phyloP scores from a whole-genome alignment of 2,113 vertebrate species.

The Spea multiplicata region DNA sequence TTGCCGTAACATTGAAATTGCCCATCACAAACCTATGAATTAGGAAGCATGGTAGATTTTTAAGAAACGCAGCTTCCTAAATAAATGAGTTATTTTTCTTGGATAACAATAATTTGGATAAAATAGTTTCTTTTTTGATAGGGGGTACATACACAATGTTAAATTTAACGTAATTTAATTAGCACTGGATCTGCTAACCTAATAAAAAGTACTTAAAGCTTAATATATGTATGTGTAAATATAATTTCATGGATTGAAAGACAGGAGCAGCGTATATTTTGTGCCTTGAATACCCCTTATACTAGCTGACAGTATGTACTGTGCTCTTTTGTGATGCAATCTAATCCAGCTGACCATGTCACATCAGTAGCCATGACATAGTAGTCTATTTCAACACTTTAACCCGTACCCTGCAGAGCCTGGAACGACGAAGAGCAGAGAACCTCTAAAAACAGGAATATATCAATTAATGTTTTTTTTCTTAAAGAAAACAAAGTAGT shows the following conservation, averaged over 20 bases:
- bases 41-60: not conserved
- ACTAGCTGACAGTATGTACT: not conserved
- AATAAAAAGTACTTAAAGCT: not conserved
- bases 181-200: not conserved
- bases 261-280: conserved; percentile 16
- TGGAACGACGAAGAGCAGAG: conserved; percentile 2
- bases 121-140: too few relatives aligned
- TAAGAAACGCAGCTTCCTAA: not conserved
- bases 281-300: not conserved
- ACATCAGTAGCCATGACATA: conserved; percentile 7
- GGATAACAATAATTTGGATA: too few relatives aligned
- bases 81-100: too few relatives aligned
- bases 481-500: conserved; percentile 81
- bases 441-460: conserved; percentile 81
- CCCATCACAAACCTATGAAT: not conserved
- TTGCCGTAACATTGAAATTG: conserved; percentile 3
- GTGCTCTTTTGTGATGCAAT: conserved; percentile 1
- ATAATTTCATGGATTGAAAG: not conserved
- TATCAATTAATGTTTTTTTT: conserved; percentile 91
- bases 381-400: conserved; percentile 20
- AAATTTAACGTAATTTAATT: too few relatives aligned
- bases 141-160: too few relatives aligned
- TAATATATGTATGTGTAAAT: too few relatives aligned
- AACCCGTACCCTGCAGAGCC: conserved; percentile 19
- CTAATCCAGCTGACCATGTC: conserved; percentile 10